Conservation (phyloP, 2,113 vertebrate species). For the Sturnus vulgaris region DNA sequence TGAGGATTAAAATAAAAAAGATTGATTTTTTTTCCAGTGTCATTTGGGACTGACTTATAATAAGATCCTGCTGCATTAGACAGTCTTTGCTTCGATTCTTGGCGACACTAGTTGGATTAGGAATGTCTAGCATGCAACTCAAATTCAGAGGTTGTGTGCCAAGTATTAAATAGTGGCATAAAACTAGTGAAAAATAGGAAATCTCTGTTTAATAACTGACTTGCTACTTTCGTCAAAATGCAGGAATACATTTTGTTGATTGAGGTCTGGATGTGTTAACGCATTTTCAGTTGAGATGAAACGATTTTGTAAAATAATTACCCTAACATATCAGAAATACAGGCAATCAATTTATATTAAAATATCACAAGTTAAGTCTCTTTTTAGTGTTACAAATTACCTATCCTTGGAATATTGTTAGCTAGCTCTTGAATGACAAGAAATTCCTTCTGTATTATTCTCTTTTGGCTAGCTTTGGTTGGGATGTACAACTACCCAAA, state of each 20-base stretch:
- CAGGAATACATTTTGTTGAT: slow-evolving; percentile 12
- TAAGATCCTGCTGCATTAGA: slow-evolving; percentile 49
- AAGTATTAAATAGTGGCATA: not conserved
- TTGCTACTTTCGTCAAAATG: not conserved
- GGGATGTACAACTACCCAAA: not conserved
- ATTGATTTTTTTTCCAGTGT: slow-evolving; percentile 30
- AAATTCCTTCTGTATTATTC: not conserved
- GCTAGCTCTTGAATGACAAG: not conserved
- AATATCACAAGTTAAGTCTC: not conserved
- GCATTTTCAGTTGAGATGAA: slow-evolving; percentile 24
- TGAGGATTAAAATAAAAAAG: slow-evolving; percentile 50
- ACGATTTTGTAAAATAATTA: slow-evolving; percentile 28
- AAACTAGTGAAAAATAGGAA: not conserved
- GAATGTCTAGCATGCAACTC: not conserved
- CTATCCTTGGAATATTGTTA: not conserved
- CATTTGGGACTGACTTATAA: slow-evolving; percentile 55
- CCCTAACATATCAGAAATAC: not conserved
- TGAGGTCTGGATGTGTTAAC: not conserved
- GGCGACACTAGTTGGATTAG: slow-evolving; percentile 46
- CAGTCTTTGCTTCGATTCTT: slow-evolving; percentile 47
- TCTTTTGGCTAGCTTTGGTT: not conserved
- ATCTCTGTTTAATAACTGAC: not conserved
- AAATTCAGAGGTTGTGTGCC: slow-evolving; percentile 9
- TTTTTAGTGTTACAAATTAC: not conserved
- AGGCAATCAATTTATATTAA: slow-evolving; percentile 30